phyloP scores from a whole-genome alignment of 2,888 invertebrate species.

The Melangyna quadrimaculata region DNA sequence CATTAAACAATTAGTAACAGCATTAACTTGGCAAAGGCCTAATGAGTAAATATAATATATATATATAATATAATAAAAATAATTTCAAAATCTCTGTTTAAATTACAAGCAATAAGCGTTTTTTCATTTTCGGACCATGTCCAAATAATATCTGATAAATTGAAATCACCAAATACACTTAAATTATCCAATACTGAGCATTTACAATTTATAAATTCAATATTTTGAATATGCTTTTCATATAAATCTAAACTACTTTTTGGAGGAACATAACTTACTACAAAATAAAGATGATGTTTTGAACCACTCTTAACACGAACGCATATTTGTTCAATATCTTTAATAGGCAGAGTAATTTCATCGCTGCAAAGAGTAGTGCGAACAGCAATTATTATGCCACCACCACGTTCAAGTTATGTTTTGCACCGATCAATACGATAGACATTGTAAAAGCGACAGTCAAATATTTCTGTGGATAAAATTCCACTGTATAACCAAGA shows the following conservation, averaged over 20 bases:
- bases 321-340: not conserved
- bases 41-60: too few relatives aligned
- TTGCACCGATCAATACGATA: not conserved
- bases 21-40: too few relatives aligned
- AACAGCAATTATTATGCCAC: not conserved
- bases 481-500: conserved; percentile 2
- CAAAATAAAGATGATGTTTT: not conserved
- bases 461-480: not conserved
- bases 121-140: not conserved
- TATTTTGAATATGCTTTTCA: too few relatives aligned
- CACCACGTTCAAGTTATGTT: not conserved
- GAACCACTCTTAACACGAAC: not conserved
- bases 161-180: not conserved
- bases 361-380: not conserved
- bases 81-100: not conserved
- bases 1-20: too few relatives aligned
- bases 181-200: too few relatives aligned
- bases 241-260: too few relatives aligned
- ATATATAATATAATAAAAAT: too few relatives aligned
- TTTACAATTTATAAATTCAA: not conserved
- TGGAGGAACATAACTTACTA: not conserved
- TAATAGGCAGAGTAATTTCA: too few relatives aligned
- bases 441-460: not conserved
- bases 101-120: too few relatives aligned
- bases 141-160: conserved; percentile 5